Conservation (phyloP, 1,140 invertebrate species). For the Diachasmimorpha longicaudata region DNA sequence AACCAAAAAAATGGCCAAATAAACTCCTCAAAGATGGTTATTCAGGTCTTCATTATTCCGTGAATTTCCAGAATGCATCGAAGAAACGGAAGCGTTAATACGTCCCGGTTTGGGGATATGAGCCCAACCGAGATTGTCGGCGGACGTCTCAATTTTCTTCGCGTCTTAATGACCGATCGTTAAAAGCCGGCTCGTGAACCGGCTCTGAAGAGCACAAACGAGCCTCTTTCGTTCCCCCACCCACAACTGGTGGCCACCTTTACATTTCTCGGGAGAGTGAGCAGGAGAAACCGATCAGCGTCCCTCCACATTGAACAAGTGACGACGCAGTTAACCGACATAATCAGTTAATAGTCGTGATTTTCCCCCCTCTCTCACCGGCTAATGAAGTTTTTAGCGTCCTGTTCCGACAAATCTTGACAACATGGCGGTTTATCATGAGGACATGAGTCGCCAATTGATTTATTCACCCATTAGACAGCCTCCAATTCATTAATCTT, state of each 20-base stretch:
- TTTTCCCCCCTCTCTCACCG: neutral
- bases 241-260: slow-evolving; percentile 15
- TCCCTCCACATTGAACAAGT: neutral
- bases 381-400: slow-evolving; percentile 4
- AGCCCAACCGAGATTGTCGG: slow-evolving; percentile 38
- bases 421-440: neutral
- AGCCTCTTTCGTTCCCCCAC: slow-evolving; percentile 18
- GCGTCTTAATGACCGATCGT: slow-evolving; percentile 57
- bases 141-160: slow-evolving; percentile 56
- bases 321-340: neutral
- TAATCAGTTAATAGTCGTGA: neutral
- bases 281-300: too few species aligned
- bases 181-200: slow-evolving; percentile 49
- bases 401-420: slow-evolving; percentile 6
- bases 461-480: neutral
- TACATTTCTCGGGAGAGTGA: neutral
- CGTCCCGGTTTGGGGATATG: slow-evolving; percentile 25
- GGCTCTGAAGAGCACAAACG: slow-evolving; percentile 37
- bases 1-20: neutral
- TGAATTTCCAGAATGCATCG: neutral
- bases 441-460: neutral
- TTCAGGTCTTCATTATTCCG: neutral
- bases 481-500: neutral
- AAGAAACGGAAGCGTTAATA: slow-evolving; percentile 17
- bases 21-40: neutral